phyloP scores from a whole-genome alignment of 2,797 vertebrate species.

The Danio aesculapii region DNA sequence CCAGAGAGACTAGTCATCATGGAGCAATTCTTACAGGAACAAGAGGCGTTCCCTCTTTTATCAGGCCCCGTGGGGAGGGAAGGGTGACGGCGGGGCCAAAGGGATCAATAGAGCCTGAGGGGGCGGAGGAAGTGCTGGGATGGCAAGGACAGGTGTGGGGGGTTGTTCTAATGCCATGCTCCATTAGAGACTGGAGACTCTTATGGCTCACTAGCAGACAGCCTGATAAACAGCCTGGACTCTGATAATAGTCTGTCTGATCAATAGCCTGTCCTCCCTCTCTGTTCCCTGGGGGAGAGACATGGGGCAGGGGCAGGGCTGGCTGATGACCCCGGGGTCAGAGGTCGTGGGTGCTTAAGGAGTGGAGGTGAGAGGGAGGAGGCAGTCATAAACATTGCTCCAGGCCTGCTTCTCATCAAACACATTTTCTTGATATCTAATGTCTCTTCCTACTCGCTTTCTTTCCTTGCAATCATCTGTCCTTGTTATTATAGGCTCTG shows the following conservation, averaged over 20 bases:
- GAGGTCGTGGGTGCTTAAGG: slow-evolving; percentile 46
- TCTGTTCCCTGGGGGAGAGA: slow-evolving; percentile 47
- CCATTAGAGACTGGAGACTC: slow-evolving; percentile 77
- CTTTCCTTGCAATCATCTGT: slow-evolving; percentile 45
- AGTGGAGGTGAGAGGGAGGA: slow-evolving; percentile 27
- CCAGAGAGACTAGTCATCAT: slow-evolving; percentile 64
- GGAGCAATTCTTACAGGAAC: slow-evolving; percentile 62
- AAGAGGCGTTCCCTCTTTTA: slow-evolving; percentile 63
- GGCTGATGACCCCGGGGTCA: slow-evolving; percentile 48
- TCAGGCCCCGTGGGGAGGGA: slow-evolving; percentile 44
- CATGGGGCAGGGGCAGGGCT: slow-evolving; percentile 44
- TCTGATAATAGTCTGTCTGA: slow-evolving; percentile 81
- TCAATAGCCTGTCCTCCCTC: slow-evolving; percentile 76
- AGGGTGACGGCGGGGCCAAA: slow-evolving; percentile 61
- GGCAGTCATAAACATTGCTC: slow-evolving; percentile 26
- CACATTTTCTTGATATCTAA: slow-evolving; percentile 41
- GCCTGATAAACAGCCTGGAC: slow-evolving; percentile 80
- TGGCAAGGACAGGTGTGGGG: slow-evolving; percentile 78
- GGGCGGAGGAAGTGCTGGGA: slow-evolving; percentile 55
- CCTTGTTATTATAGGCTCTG: slow-evolving; percentile 54
- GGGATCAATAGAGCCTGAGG: slow-evolving; percentile 76
- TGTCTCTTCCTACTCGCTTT: slow-evolving; percentile 43
- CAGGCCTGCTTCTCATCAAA: slow-evolving; percentile 42
- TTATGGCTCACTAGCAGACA: slow-evolving; percentile 72
- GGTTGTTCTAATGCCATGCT: slow-evolving; percentile 63